Percentiles rank a stretch among this genome's conserved stretches.
Conservation (phyloP, 2,888 invertebrate species). For the Clistopyga incitator region DNA sequence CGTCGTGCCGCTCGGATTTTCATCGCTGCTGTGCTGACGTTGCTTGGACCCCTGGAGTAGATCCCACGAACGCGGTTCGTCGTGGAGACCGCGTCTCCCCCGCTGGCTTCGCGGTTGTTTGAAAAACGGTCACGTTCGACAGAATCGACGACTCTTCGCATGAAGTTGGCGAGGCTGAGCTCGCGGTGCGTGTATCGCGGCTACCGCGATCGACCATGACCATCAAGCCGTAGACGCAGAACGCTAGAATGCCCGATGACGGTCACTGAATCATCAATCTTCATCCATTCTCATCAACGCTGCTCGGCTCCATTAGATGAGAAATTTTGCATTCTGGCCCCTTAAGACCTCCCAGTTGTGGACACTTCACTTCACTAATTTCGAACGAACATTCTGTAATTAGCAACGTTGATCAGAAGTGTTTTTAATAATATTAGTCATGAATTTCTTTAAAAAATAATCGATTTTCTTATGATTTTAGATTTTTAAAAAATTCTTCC, state of each 20-base stretch:
- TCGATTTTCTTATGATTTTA: no score
- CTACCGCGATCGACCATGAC: slow-evolving; percentile 13
- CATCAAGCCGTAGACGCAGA: slow-evolving; percentile 14
- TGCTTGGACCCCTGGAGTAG: slow-evolving; percentile 37
- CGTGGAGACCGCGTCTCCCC: slow-evolving; percentile 41
- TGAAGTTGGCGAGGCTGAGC: slow-evolving; percentile 47
- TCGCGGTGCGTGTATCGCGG: slow-evolving; percentile 26
- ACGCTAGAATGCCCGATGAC: slow-evolving; percentile 13
- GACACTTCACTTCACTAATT: not conserved
- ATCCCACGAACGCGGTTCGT: slow-evolving; percentile 61
- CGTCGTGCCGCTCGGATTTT: slow-evolving; percentile 60
- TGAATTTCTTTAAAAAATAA: no score
- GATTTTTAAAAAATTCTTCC: no score
- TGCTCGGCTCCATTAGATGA: slow-evolving; percentile 3
- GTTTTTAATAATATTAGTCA: no score
- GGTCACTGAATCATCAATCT: slow-evolving; percentile 29
- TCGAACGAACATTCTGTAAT: not conserved
- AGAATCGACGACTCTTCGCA: slow-evolving; percentile 66
- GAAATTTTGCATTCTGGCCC: slow-evolving; percentile 17
- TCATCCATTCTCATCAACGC: slow-evolving; percentile 28
- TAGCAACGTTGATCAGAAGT: not conserved
- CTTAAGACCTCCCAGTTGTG: not conserved
- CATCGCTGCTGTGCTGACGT: slow-evolving; percentile 64
- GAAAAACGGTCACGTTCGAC: slow-evolving; percentile 70
- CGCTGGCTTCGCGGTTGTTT: slow-evolving; percentile 39